Evolutionary conservation across 2,797 vertebrate genomes (phyloP).

Genomic region (Sebastes itinus): DNA sequence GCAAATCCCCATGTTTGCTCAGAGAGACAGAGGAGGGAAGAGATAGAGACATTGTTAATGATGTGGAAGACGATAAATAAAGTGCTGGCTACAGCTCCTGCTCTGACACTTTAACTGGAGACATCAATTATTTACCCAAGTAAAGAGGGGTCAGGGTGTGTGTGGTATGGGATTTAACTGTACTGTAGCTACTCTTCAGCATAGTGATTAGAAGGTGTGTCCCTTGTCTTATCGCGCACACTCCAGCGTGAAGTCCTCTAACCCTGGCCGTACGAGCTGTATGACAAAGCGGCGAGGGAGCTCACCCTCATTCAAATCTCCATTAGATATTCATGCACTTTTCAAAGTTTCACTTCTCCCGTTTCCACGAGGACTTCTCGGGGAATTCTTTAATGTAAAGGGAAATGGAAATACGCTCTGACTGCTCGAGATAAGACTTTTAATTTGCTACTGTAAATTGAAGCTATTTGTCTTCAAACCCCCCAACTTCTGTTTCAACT

Average conservation of each 20-base stretch:
- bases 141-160: conserved; percentile 49
- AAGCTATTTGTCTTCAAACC: conserved; percentile 81
- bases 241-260: conserved; percentile 3
- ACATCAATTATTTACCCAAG: conserved; percentile 73
- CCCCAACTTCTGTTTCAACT: conserved; percentile 72
- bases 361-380: conserved; percentile 67
- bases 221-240: neutral
- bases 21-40: conserved; percentile 23
- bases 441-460: conserved; percentile 82
- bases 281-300: conserved; percentile 7
- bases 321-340: conserved; percentile 70
- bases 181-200: conserved; percentile 26
- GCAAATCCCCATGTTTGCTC: conserved; percentile 45
- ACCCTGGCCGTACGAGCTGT: conserved; percentile 12
- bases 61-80: conserved; percentile 65
- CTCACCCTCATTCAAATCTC: conserved; percentile 51
- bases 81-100: conserved; percentile 37
- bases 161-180: conserved; percentile 7
- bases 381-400: conserved; percentile 74
- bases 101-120: conserved; percentile 70
- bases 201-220: conserved; percentile 24
- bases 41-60: conserved; percentile 52
- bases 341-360: conserved; percentile 55
- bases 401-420: conserved; percentile 74
- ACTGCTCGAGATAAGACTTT: conserved; percentile 77